A percentile compares a stretch with the other conserved stretches of the same genome.
Conservation (phyloP, 2,113 vertebrate genomes). For the Octodon degus region DNA sequence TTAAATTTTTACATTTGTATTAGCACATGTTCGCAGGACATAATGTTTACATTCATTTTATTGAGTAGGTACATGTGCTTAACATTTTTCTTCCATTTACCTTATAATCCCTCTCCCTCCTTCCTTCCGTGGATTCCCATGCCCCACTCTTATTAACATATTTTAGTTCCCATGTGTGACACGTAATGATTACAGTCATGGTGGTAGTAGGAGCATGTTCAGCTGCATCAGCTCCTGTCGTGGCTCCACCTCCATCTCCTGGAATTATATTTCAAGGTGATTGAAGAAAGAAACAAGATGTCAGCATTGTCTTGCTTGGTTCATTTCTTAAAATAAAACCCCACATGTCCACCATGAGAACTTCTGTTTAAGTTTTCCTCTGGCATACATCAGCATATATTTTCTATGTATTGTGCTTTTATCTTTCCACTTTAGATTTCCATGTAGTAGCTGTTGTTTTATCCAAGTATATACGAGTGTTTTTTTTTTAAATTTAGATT, state of each 20-base stretch:
- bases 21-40: background rate
- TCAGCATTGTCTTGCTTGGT: background rate
- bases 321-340: background rate
- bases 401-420: background rate
- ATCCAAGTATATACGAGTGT: background rate
- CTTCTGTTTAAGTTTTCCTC: background rate
- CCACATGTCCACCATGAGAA: background rate
- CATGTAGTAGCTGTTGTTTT: background rate
- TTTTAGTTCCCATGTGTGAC: background rate
- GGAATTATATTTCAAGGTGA: background rate
- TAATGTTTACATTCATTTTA: background rate
- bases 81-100: background rate
- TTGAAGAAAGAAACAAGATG: background rate
- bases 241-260: background rate
- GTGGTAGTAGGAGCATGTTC: background rate
- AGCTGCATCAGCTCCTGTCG: background rate
- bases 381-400: accelerated
- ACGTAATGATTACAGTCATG: background rate
- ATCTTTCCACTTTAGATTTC: background rate
- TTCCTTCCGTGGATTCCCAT: background rate
- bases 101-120: background rate
- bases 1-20: background rate
- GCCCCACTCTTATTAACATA: background rate
- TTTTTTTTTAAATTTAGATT: background rate
- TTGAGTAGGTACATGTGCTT: no score